Evolutionary conservation across 2,888 invertebrate genomes (phyloP), one percentile per base, ranked within the genome.

Genomic region (Drosophila borborema): DNA sequence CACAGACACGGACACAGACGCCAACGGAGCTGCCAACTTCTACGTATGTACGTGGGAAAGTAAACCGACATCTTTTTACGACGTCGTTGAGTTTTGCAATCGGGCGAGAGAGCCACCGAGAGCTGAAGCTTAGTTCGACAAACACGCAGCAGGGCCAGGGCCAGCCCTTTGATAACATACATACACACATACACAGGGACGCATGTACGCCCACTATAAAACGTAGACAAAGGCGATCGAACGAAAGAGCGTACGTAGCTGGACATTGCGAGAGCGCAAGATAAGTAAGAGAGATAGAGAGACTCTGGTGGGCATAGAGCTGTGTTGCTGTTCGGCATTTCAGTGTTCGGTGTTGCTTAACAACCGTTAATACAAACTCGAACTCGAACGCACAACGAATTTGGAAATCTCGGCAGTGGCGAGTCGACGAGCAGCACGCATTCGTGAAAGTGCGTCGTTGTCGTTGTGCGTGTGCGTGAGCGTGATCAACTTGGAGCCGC

Each of bases 51-150:
- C 77, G 84, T 89, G 90, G 87, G 87, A 90, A 88, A 90, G 90
- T 89, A 82, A 90, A 88, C 89, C 86, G 73, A 88, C 86, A 82
- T 82, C 80, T 86, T 90, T 90, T 83, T 78, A 85, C 86, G 77
- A 71, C 69, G 61, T 64, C 60, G 54, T 34, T 54, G 65, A 75
- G 90, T 89, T 86, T 86, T 86, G 86, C 90, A 86, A 86, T 82
- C 82, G 72, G 56, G 64, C 74, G 49, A 72, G 59, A 68, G 41
- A 75, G 34, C 45, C 59, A 48, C 5, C 43, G 36, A 73, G 36
- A 73, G 55, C 61, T 56, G 59, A 48, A 60, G 73, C 59, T 74
- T 20, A 73, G 64, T 67, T 64, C 31, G 43, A 55, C 67, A 72
- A 36, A 43, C 67, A 64, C 48, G 66, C 43, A 49, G 53, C 56